A percentile compares a stretch with the other conserved stretches of the same genome.
phyloP scores from a whole-genome alignment of 2,113 vertebrate species.

The Psittacara wagleri region DNA sequence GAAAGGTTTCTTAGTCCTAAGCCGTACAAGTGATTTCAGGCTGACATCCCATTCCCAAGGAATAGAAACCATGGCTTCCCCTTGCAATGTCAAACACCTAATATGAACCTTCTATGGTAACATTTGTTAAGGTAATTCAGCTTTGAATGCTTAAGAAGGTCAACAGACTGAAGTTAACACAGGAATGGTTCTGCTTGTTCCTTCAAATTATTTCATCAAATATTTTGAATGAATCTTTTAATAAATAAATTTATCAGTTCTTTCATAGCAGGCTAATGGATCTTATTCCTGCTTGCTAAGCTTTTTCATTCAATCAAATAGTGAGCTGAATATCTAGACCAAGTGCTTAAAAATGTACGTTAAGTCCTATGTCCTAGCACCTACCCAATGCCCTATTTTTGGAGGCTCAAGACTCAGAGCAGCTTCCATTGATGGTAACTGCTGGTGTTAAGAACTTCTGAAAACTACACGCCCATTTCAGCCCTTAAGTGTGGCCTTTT shows the following conservation, averaged over 20 bases:
- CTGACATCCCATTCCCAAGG: background rate
- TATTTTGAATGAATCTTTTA: background rate
- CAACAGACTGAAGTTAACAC: background rate
- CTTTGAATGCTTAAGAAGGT: background rate
- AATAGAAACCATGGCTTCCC: background rate
- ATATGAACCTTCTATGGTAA: background rate
- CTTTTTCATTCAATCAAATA: background rate
- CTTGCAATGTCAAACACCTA: background rate
- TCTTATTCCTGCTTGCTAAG: background rate
- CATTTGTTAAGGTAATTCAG: background rate
- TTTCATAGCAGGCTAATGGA: background rate
- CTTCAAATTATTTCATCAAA: background rate
- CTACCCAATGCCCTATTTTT: background rate
- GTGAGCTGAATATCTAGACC: background rate
- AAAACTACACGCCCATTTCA: background rate
- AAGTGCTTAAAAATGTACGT: background rate
- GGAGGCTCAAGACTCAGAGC: background rate
- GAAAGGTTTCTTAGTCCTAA: background rate
- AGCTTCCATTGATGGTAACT: background rate
- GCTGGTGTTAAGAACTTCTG: background rate
- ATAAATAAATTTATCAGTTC: background rate
- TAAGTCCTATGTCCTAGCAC: background rate
- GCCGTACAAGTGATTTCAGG: background rate
- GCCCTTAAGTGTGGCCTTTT: slow-evolving; percentile 15
- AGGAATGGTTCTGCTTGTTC: background rate